phyloP scores from a whole-genome alignment of 2,113 vertebrate species.

The Aphyosemion australe region DNA sequence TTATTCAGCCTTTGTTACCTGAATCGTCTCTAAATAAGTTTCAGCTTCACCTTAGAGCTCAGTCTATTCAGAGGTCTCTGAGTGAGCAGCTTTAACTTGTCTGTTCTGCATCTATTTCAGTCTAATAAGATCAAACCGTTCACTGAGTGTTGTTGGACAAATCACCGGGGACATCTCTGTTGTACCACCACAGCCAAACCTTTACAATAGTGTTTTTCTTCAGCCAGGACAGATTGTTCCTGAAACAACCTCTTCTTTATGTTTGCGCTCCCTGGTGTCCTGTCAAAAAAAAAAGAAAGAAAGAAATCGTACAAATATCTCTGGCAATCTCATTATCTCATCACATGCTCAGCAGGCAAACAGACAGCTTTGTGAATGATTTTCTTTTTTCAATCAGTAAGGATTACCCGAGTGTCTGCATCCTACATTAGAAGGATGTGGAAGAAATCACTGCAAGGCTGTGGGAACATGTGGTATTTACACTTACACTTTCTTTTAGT shows the following conservation, averaged over 20 bases:
- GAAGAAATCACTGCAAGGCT: conserved; percentile 6
- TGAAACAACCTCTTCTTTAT: conserved; percentile 23
- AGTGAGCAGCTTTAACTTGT: not conserved
- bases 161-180: not conserved
- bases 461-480: not conserved
- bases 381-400: conserved; percentile 41
- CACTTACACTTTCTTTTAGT: not conserved
- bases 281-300: conserved; percentile 29
- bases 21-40: not conserved
- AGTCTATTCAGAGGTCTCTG: not conserved
- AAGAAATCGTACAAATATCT: conserved; percentile 35
- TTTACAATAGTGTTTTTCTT: not conserved
- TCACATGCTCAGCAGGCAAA: conserved; percentile 48
- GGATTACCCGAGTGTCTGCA: conserved; percentile 41
- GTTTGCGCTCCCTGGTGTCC: conserved; percentile 6
- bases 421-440: not conserved
- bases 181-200: not conserved
- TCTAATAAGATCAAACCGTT: not conserved
- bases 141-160: not conserved
- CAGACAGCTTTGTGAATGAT: conserved; percentile 28
- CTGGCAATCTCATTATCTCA: conserved; percentile 43
- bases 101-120: not conserved
- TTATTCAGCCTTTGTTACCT: not conserved
- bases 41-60: not conserved
- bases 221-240: not conserved